Percentiles rank a stretch among this genome's conserved stretches.
Evolutionary conservation across 2,888 invertebrate genomes (phyloP).

Genomic region (Phaedon cochleariae): DNA sequence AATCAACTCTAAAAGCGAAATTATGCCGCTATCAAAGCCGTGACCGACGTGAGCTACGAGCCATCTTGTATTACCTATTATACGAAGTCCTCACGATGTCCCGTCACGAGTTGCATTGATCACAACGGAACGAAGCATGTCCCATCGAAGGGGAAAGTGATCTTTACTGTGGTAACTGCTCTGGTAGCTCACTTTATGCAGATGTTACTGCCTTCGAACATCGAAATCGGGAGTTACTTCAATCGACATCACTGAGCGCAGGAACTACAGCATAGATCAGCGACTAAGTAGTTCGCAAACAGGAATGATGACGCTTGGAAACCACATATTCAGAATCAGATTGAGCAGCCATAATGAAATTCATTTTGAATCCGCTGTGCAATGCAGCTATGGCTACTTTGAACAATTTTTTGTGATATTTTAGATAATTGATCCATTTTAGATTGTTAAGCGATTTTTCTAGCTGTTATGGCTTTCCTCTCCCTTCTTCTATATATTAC

Average conservation of each 20-base stretch:
- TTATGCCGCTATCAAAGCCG: slow-evolving; percentile 35
- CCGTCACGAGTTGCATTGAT: slow-evolving; percentile 15
- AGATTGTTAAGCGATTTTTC: no score
- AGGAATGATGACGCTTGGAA: slow-evolving; percentile 44
- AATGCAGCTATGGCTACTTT: no score
- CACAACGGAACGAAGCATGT: slow-evolving; percentile 1
- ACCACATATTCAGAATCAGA: slow-evolving; percentile 12
- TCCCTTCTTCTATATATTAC: no score
- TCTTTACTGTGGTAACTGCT: slow-evolving; percentile 27
- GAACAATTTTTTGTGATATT: no score
- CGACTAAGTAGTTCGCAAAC: slow-evolving; percentile 45
- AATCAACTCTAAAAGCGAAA: slow-evolving; percentile 31
- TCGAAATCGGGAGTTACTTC: slow-evolving; percentile 32
- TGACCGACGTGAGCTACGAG: slow-evolving; percentile 37
- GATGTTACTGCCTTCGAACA: slow-evolving; percentile 28
- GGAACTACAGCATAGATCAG: background rate
- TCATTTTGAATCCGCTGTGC: no score
- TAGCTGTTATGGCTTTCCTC: no score
- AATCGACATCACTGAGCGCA: slow-evolving; percentile 21
- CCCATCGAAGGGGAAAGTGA: slow-evolving; percentile 28
- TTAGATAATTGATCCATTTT: no score
- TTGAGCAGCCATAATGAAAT: no score
- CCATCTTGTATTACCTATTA: slow-evolving; percentile 16
- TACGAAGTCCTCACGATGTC: slow-evolving; percentile 13
- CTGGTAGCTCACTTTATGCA: slow-evolving; percentile 33